Evolutionary conservation across 2,113 vertebrate genomes (phyloP).

Genomic region (Rhea americana): DNA sequence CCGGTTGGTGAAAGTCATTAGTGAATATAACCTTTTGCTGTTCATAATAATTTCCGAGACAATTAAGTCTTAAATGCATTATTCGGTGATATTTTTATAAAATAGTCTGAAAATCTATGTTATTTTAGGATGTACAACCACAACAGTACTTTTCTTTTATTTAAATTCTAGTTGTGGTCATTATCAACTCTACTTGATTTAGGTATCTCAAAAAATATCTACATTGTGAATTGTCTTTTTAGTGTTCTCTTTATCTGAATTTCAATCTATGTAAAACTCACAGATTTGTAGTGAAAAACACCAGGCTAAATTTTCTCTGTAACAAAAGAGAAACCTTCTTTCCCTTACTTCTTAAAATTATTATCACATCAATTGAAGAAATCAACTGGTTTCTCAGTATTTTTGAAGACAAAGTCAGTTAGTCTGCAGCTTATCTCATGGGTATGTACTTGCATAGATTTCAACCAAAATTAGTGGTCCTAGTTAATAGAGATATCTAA

Average conservation of each 20-base stretch:
- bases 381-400: not conserved
- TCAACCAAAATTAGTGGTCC: not conserved
- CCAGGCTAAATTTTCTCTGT: not conserved
- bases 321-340: not conserved
- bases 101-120: not conserved
- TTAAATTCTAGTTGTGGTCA: not conserved
- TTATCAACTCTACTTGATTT: not conserved
- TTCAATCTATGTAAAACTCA: not conserved
- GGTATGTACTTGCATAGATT: not conserved
- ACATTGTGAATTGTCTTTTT: not conserved
- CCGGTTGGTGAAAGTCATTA: slow-evolving; percentile 6
- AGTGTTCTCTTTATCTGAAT: not conserved
- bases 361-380: not conserved
- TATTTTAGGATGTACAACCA: not conserved
- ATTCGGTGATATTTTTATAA: not conserved
- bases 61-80: slow-evolving; percentile 6
- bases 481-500: not conserved
- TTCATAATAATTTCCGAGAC: not conserved
- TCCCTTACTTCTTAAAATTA: not conserved
- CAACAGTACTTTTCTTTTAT: not conserved
- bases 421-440: not conserved
- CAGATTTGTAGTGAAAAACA: not conserved
- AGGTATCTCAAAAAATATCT: not conserved
- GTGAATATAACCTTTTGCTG: slow-evolving; percentile 8
- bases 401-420: not conserved